phyloP scores from a whole-genome alignment of 2,113 vertebrate species.

The Butorides virescens region DNA sequence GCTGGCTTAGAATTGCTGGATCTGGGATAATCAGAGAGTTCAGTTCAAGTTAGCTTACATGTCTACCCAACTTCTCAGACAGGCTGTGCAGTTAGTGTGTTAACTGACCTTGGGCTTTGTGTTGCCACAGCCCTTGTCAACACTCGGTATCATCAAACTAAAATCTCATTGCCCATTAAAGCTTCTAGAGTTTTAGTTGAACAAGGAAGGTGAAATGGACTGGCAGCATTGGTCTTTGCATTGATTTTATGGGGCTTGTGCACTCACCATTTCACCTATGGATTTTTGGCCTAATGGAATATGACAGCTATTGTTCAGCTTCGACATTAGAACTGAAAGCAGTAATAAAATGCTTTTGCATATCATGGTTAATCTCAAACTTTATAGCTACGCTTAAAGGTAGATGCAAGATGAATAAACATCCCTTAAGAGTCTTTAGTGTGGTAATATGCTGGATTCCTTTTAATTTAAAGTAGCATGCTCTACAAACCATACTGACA shows the following conservation, averaged over 20 bases:
- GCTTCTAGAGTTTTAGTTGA: neutral
- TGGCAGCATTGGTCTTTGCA: neutral
- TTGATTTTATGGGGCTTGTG: neutral
- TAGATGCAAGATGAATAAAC: constrained; percentile 34
- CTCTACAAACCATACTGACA: neutral
- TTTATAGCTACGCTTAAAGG: neutral
- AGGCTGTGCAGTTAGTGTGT: neutral
- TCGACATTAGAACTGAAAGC: constrained; percentile 31
- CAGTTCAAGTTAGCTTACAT: neutral
- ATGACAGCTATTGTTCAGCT: constrained; percentile 20
- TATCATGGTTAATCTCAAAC: constrained; percentile 27
- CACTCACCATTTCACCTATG: neutral
- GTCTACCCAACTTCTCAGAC: neutral
- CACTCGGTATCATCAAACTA: neutral
- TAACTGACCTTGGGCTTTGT: neutral
- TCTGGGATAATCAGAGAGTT: neutral
- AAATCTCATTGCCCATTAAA: neutral
- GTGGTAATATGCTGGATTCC: neutral
- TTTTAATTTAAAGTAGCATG: neutral
- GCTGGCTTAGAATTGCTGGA: neutral
- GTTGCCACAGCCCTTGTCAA: neutral
- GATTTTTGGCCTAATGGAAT: constrained; percentile 19
- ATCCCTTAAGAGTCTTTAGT: neutral
- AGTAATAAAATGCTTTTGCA: constrained; percentile 41
- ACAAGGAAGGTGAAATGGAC: neutral